Evolutionary conservation across 1,140 invertebrate species (phyloP).

Genomic region (Acromyrmex echinatior): DNA sequence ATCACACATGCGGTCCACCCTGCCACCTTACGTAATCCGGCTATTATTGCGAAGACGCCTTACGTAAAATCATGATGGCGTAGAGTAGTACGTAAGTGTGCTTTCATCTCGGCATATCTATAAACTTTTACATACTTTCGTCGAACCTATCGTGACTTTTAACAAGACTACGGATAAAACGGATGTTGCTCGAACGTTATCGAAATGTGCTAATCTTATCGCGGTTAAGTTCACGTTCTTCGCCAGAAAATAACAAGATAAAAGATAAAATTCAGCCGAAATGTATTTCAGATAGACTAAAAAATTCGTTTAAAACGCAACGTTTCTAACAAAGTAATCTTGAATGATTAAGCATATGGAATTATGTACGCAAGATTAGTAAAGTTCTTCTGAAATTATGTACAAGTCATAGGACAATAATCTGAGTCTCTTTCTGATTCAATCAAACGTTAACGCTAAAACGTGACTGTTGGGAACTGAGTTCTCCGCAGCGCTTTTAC

Average conservation of each 20-base stretch:
- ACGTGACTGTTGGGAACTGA: slow-evolving; percentile 16
- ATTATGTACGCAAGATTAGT: background rate
- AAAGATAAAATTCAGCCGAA: slow-evolving; percentile 9
- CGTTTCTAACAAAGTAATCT: background rate
- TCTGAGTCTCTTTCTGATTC: slow-evolving; percentile 21
- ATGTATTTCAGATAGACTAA: background rate
- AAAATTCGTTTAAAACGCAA: background rate
- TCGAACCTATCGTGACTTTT: slow-evolving; percentile 14
- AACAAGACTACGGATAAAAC: slow-evolving; percentile 14
- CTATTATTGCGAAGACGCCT: slow-evolving; percentile 50
- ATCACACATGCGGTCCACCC: slow-evolving; percentile 21
- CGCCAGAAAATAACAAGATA: slow-evolving; percentile 32
- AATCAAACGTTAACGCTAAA: slow-evolving; percentile 18
- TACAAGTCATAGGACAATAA: background rate
- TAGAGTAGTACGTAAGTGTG: slow-evolving; percentile 5
- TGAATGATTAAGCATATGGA: background rate
- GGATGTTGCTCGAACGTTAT: slow-evolving; percentile 27
- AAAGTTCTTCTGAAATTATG: slow-evolving; percentile 8
- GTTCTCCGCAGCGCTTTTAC: background rate
- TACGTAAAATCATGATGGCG: slow-evolving; percentile 51
- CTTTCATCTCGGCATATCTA: slow-evolving; percentile 27
- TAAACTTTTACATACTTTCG: background rate
- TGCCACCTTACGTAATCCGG: slow-evolving; percentile 38
- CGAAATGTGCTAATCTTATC: slow-evolving; percentile 8
- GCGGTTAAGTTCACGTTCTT: slow-evolving; percentile 35